Conservation (phyloP, 2,113 vertebrate species). For the Coturnix japonica region DNA sequence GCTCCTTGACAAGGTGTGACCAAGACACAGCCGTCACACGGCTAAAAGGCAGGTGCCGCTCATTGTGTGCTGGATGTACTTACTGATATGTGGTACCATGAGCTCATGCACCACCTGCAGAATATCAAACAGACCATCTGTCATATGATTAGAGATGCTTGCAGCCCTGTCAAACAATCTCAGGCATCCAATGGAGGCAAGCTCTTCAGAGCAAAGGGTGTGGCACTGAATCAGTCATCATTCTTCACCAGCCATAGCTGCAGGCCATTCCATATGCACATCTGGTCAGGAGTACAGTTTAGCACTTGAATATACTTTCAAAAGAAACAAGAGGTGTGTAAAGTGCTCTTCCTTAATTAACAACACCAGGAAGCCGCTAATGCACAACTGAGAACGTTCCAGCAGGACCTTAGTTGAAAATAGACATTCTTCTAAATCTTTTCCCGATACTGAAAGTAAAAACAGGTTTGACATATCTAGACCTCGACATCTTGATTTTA, state of each 20-base stretch:
- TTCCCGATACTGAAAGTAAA: neutral
- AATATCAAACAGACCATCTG: neutral
- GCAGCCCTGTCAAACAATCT: neutral
- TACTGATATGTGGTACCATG: neutral
- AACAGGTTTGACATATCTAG: neutral
- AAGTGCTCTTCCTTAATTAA: neutral
- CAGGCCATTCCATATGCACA: neutral
- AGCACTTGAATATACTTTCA: neutral
- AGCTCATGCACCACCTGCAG: neutral
- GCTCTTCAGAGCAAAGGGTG: fast-evolving
- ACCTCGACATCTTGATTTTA: neutral
- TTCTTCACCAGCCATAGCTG: neutral
- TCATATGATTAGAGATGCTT: neutral
- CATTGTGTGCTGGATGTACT: neutral
- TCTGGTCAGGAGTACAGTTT: neutral
- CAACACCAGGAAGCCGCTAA: neutral
- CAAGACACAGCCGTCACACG: neutral
- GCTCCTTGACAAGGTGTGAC: neutral
- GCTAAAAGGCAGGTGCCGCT: neutral
- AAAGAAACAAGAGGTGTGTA: neutral
- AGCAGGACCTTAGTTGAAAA: neutral
- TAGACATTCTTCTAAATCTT: neutral
- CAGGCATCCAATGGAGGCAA: neutral
- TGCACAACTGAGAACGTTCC: neutral
- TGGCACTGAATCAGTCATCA: neutral